phyloP scores from a whole-genome alignment of 2,113 vertebrate genomes.

The Sciurus niger region DNA sequence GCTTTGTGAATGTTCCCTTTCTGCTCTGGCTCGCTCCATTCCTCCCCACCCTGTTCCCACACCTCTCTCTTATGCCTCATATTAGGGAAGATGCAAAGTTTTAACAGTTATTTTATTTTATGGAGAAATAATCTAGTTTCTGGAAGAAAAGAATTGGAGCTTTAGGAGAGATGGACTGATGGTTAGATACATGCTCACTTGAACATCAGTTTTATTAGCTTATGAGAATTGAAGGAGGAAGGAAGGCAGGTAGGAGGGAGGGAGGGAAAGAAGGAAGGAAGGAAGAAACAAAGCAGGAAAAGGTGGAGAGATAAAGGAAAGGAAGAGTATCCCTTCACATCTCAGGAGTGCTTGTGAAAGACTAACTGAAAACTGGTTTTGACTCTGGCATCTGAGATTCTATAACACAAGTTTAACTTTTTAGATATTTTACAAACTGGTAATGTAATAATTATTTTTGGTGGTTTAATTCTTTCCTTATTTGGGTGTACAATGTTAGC shows the following conservation, averaged over 20 bases:
- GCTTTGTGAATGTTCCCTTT: not conserved
- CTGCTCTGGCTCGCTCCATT: not conserved
- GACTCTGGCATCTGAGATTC: not conserved
- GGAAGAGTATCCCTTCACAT: not conserved
- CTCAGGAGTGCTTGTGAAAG: not conserved
- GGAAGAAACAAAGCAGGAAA: no score
- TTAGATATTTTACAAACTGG: not conserved
- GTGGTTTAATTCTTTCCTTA: not conserved
- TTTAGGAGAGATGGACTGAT: not conserved
- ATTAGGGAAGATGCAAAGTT: not conserved
- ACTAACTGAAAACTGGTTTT: not conserved
- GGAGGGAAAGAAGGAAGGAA: not conserved
- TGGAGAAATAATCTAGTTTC: not conserved
- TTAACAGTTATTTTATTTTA: not conserved
- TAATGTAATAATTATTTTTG: not conserved
- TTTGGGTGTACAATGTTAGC: not conserved
- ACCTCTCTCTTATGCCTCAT: not conserved
- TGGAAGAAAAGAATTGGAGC: constrained; percentile 24
- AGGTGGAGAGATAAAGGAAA: not conserved
- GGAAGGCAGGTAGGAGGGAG: not conserved
- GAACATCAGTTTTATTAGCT: not conserved
- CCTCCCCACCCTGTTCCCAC: no score
- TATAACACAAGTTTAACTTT: not conserved
- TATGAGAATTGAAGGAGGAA: not conserved
- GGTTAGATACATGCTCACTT: not conserved